phyloP scores from a whole-genome alignment of 1,140 invertebrate species.

The Leptinotarsa undecemlineata region DNA sequence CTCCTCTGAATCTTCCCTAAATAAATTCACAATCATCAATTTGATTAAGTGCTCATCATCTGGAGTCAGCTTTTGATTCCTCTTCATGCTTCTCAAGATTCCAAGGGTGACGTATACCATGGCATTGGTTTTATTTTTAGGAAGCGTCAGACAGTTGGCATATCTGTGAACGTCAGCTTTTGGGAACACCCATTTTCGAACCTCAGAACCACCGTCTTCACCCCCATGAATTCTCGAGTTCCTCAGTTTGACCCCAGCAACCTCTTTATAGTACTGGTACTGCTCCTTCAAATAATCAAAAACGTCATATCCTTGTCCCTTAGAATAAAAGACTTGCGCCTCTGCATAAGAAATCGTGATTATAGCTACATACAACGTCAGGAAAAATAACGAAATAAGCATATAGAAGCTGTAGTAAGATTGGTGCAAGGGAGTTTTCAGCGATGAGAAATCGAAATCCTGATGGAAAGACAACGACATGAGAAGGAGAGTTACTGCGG shows the following conservation, averaged over 20 bases:
- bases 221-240: constrained; percentile 12
- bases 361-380: constrained; percentile 37
- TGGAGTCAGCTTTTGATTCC: not conserved
- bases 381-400: constrained; percentile 34
- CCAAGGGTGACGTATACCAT: not conserved
- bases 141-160: constrained; percentile 29
- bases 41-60: constrained; percentile 12
- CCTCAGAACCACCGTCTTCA: constrained; percentile 2
- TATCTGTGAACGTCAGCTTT: constrained; percentile 36
- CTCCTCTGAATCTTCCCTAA: not conserved
- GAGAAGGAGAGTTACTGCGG: constrained; percentile 31
- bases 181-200: constrained; percentile 23
- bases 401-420: constrained; percentile 35
- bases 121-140: constrained; percentile 24
- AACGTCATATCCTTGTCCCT: constrained; percentile 23
- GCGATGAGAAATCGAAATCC: constrained; percentile 25
- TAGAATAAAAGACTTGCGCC: constrained; percentile 31
- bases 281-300: constrained; percentile 31
- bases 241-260: constrained; percentile 22
- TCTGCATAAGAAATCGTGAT: constrained; percentile 38
- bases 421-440: constrained; percentile 28
- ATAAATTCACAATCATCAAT: not conserved
- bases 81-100: constrained; percentile 6
- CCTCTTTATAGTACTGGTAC: constrained; percentile 32
- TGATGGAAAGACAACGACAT: constrained; percentile 22